Base-by-base conservation (phyloP, 2,797 vertebrate species). In the Pantherophis alleghaniensis region DNA sequence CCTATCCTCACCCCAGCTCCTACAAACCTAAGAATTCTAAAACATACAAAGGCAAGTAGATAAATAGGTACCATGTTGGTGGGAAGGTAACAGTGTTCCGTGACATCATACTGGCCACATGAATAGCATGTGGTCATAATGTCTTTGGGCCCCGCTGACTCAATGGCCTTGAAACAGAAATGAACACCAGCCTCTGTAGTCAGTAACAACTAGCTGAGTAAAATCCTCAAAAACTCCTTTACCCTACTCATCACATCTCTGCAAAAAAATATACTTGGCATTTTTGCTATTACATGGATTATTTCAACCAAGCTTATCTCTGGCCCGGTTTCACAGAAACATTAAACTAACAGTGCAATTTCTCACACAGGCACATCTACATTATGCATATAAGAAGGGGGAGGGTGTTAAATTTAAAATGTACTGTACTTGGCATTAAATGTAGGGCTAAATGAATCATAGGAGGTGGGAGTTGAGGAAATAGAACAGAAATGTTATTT, bases 301-400 rank as follows among this genome's bases (percentile, higher is more conserved):
- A 94, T 96, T 97, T 93, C 95, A 18, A 47, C 92, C 93, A 95
- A 96, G 95, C 87, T 96, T 55, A 96, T 96, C 96, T 97, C 91
- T 94, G 93, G 86, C 96, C 96, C 96, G 94, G 90, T 96, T 95
- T 94, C 94, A 94, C 91, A 94, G 88, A 87, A 90, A 97, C 97
- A 97, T 96, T 96, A 97, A 97, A 96, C 92, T 92, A 90, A 42
- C 66, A 94, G 87, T 93, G 92, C 42, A 60, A 92, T 96, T 96
- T 94, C 93, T 93, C 91, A 51, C 69, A 69, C 83, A 18, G 6
- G 37, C 69, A 57, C 74, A 32, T 32, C 53, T 56, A 60, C 0
- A 69, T 79, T 92, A 28, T 69, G 87, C 91, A 92, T 91, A 79
- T 32, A 89, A n/a, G 83, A 61, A 2, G 0, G 28, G 22, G 18